These are phyloP conservation scores for Cydia strobilella DNA, from an alignment of 1,140 invertebrate genomes.

Conservation along the genomic window DNA sequence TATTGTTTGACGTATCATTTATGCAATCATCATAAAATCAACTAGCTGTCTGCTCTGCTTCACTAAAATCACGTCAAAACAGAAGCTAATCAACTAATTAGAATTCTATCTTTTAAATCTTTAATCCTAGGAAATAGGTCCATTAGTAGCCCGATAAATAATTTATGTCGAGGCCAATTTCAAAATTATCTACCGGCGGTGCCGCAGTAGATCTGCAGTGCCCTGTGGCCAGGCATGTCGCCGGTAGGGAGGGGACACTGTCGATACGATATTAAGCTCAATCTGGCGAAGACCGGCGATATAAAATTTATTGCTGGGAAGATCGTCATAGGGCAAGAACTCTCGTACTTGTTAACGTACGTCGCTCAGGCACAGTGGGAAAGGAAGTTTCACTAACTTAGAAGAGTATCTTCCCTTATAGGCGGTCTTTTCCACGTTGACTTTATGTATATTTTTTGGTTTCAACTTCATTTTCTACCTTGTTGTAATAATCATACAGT, in stretches of 20 bases:
- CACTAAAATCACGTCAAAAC: neutral
- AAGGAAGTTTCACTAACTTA: too few relatives aligned
- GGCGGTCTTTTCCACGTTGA: too few relatives aligned
- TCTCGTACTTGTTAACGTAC: too few relatives aligned
- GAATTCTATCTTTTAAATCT: conserved; percentile 6
- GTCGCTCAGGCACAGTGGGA: too few relatives aligned
- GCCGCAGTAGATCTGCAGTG: conserved; percentile 35
- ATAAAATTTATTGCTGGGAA: too few relatives aligned
- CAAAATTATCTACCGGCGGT: conserved; percentile 34
- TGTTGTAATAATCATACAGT: too few relatives aligned
- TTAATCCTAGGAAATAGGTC: conserved; percentile 22
- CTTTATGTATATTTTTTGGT: too few relatives aligned
- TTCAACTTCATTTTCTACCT: too few relatives aligned
- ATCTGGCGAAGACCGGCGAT: too few relatives aligned
- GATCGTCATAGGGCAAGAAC: too few relatives aligned
- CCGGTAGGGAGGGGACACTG: conserved; percentile 21
- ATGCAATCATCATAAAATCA: conserved; percentile 1
- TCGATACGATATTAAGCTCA: neutral
- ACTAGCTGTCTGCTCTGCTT: neutral
- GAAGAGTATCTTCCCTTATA: too few relatives aligned
- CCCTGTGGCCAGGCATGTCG: conserved; percentile 36
- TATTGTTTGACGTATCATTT: neutral
- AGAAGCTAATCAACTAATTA: neutral
- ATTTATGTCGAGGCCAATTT: conserved; percentile 36
- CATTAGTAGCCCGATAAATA: conserved; percentile 35